These are phyloP conservation scores for Phylloscopus whistleri DNA, from an alignment of 2,113 vertebrate genomes.

Conservation along the genomic window DNA sequence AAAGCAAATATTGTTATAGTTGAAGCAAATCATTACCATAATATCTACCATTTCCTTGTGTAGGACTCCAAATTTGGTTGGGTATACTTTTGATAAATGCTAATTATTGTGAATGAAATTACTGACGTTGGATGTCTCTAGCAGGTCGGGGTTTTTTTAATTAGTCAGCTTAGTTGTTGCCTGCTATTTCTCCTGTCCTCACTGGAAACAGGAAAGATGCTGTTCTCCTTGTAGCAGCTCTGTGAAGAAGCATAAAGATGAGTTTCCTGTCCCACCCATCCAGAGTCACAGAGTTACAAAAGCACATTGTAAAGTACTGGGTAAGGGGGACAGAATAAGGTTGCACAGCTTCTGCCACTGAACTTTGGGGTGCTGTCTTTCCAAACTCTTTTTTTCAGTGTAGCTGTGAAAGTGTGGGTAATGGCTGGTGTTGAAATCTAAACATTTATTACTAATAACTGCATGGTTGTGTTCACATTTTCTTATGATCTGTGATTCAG, in stretches of 20 bases:
- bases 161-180: neutral
- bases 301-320: neutral
- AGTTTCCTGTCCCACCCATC: neutral
- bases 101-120: conserved; percentile 36
- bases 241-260: neutral
- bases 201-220: neutral
- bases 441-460: neutral
- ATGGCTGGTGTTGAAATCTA: neutral
- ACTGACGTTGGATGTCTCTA: neutral
- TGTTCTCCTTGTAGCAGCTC: neutral
- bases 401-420: neutral
- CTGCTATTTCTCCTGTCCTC: neutral
- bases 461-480: neutral
- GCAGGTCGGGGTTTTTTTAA: neutral
- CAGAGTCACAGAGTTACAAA: neutral
- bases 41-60: conserved; percentile 6
- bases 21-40: neutral
- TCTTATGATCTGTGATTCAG: neutral
- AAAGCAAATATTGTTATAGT: conserved; percentile 15
- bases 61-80: neutral
- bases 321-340: neutral
- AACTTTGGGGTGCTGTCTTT: neutral
- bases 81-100: neutral
- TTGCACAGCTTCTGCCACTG: neutral
- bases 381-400: neutral